Evolutionary conservation across 2,888 invertebrate genomes (phyloP).

Genomic region (Conops quadrifasciatus): DNA sequence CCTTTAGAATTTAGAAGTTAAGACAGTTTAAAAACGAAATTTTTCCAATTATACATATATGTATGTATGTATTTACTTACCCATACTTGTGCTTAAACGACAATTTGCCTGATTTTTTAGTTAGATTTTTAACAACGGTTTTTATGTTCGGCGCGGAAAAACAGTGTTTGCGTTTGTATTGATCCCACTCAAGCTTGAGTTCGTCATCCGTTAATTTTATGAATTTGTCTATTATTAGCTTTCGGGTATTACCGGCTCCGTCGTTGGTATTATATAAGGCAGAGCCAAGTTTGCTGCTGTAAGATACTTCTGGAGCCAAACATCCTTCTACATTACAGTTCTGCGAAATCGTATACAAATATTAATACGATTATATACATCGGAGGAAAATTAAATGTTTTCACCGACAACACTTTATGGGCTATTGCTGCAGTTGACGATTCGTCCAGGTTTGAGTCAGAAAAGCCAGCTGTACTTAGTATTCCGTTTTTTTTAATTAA

Average conservation of each 20-base stretch:
- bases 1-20: not conserved
- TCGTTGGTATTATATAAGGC: not conserved
- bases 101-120: constrained; percentile 31
- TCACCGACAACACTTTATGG: too few species aligned
- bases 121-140: not conserved
- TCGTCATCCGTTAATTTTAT: constrained; percentile 37
- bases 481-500: too few species aligned
- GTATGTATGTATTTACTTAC: constrained; percentile 33
- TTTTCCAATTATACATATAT: not conserved
- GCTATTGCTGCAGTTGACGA: too few species aligned
- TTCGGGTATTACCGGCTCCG: constrained; percentile 17
- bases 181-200: not conserved
- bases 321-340: too few species aligned
- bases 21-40: too few species aligned
- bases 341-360: too few species aligned
- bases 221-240: constrained; percentile 42
- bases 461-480: too few species aligned
- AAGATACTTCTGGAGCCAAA: too few species aligned
- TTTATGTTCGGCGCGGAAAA: not conserved
- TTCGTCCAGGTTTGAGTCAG: too few species aligned
- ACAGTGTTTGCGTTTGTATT: constrained; percentile 13
- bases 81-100: constrained; percentile 40
- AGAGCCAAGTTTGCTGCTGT: too few species aligned
- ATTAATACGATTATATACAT: too few species aligned
- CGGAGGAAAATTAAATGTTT: too few species aligned